Conservation (phyloP, 1,140 invertebrate species). For the Drosophila virilis region DNA sequence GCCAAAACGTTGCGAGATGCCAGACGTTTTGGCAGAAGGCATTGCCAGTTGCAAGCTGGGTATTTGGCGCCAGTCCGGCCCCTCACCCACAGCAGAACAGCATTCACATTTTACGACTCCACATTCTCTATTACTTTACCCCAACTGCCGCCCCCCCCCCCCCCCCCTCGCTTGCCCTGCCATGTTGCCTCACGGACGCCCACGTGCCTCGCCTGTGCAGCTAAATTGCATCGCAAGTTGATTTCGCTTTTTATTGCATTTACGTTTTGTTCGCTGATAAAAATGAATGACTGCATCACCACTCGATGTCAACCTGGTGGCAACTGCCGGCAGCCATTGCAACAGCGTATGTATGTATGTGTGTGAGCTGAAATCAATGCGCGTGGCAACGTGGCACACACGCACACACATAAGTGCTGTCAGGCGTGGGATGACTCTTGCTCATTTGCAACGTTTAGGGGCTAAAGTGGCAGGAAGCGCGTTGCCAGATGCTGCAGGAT, state of each 20-base stretch:
- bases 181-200: not conserved
- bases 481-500: conserved; percentile 17
- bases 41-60: not conserved
- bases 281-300: conserved; percentile 74
- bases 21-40: not conserved
- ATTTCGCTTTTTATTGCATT: conserved; percentile 73
- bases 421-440: conserved; percentile 53
- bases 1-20: conserved; percentile 4
- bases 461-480: conserved; percentile 72
- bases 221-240: conserved; percentile 66
- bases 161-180: no score
- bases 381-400: conserved; percentile 12
- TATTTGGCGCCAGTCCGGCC: not conserved
- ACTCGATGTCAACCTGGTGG: conserved; percentile 23
- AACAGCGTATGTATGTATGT: conserved; percentile 4
- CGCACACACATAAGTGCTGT: conserved; percentile 25
- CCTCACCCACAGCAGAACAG: not conserved
- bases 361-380: conserved; percentile 41
- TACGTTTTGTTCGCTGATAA: conserved; percentile 65
- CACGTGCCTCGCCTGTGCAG: conserved; percentile 3
- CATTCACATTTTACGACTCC: conserved; percentile 1
- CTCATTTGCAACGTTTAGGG: conserved; percentile 75
- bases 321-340: not conserved
- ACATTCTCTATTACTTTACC: not conserved
- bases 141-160: not conserved